phyloP scores from a whole-genome alignment of 2,888 invertebrate genomes.

The Eupelmus urozonus region DNA sequence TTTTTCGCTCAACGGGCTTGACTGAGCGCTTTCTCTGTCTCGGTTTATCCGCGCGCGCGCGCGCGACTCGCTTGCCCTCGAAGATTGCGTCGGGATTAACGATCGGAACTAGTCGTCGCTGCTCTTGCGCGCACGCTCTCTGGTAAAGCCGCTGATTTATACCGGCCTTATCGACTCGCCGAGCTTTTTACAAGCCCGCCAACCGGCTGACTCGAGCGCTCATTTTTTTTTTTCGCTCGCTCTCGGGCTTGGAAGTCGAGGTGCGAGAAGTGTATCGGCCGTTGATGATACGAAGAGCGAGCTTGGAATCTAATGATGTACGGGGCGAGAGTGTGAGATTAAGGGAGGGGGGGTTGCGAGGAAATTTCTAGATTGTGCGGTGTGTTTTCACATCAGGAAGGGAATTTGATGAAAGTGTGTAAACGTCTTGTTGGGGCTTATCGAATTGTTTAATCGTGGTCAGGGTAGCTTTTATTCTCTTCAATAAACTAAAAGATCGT shows the following conservation, averaged over 20 bases:
- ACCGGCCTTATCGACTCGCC: slow-evolving; percentile 50
- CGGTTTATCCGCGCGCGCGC: background rate
- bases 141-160: slow-evolving; percentile 55
- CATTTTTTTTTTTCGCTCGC: background rate
- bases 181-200: slow-evolving; percentile 32
- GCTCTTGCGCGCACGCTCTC: background rate
- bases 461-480: no score
- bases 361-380: no score
- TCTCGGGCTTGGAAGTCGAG: no score
- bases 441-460: no score
- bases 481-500: no score
- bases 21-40: slow-evolving; percentile 30
- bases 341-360: no score
- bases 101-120: slow-evolving; percentile 50
- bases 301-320: slow-evolving; percentile 11
- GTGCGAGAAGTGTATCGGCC: no score
- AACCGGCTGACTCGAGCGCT: background rate
- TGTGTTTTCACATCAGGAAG: no score
- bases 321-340: background rate
- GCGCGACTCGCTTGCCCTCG: slow-evolving; percentile 17
- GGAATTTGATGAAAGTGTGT: no score
- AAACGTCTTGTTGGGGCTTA: no score
- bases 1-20: slow-evolving; percentile 63
- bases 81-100: slow-evolving; percentile 56
- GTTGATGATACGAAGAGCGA: background rate